Conservation (phyloP, 2,888 invertebrate species). For the Neocrepidodera transversa region DNA sequence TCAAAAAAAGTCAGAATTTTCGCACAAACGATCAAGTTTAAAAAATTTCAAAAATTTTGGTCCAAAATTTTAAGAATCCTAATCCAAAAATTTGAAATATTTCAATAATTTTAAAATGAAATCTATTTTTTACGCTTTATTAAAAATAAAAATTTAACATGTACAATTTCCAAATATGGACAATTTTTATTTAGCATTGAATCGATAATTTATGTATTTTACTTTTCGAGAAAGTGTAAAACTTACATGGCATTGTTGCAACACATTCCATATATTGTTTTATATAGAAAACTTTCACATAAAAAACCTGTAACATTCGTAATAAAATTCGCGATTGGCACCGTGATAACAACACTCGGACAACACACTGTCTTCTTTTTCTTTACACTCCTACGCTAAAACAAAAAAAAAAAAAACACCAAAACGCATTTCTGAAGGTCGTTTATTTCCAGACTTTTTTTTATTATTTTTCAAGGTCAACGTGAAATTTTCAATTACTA, state of each 20-base stretch:
- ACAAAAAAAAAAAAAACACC: no score
- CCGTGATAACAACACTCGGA: not conserved
- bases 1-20: no score
- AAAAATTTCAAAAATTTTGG: no score
- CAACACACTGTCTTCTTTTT: not conserved
- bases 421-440: conserved; percentile 24
- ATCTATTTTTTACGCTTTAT: no score
- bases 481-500: no score
- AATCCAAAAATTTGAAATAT: no score
- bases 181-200: conserved; percentile 29
- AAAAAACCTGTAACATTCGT: conserved; percentile 37
- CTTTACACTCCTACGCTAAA: conserved; percentile 7
- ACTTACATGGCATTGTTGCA: conserved; percentile 27
- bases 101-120: no score
- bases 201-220: conserved; percentile 32
- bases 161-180: no score
- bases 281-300: conserved; percentile 41
- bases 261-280: conserved; percentile 36
- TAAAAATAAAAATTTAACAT: no score
- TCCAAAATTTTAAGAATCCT: no score
- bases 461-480: no score
- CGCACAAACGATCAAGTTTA: no score
- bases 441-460: not conserved
- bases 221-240: conserved; percentile 23
- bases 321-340: conserved; percentile 38